Base-by-base conservation (phyloP, 1,140 invertebrate species). In the Hylaeus volcanicus region DNA sequence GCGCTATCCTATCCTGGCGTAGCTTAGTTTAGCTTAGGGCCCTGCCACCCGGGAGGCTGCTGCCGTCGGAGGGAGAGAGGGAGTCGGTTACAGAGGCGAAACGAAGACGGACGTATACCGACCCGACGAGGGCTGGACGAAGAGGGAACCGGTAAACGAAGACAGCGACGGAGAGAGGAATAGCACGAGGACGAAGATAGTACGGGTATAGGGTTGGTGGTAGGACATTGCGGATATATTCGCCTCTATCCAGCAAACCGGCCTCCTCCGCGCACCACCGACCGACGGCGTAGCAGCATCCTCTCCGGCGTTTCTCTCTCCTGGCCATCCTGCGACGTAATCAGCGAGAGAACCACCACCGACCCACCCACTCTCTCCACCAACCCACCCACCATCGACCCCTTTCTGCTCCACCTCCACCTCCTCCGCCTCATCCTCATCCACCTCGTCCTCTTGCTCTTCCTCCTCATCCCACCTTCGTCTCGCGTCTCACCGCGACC, bases 201-300 rank as follows among this genome's bases (percentile, higher is more conserved):
- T 63, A 77, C 79, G 82, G 55, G 83, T 81, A 84, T 84, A 89
- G 86, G 90, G 88, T 88, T 89, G 86, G 84, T 85, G 91, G 87
- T 91, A 92, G 92, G 91, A 93, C 92, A 92, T 92, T 93, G 92
- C 92, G 88, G 91, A 92, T 92, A 89, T 90, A 93, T 91, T 91
- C 90, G 89, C 90, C 77, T 86, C 88, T 86, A 89, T 90, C 91
- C 88, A 88, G 84, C 88, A 80, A 84, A 84, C 82, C 73, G 74
- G 83, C 79, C 72, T 79, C 74, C 68, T 83, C 79, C 76, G 66
- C 74, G 79, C 72, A 75, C 72, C 75, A 75, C 80, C 83, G 58
- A 74, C 71, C 81, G 69, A 76, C 81, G 53, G 74, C 65, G 70
- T 84, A 71, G 66, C 81, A 87, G 85, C 88, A 90, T 91, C 88